Conservation (phyloP, 2,888 invertebrate species). For the Erpobdella octoculata region DNA sequence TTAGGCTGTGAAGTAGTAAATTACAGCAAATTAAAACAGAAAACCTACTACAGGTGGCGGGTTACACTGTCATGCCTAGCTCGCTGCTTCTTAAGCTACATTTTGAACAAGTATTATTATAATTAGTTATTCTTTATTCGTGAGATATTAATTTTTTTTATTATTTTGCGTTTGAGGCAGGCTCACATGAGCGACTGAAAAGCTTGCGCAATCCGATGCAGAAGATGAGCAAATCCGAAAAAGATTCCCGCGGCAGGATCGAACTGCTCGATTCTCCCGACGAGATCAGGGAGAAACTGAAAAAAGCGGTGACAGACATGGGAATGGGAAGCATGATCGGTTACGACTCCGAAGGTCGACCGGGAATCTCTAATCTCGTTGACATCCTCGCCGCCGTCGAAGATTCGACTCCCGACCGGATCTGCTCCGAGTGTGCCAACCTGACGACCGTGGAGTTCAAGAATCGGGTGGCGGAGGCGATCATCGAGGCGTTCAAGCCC, state of each 20-base stretch:
- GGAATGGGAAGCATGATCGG: conserved; percentile 63
- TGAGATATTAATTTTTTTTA: not conserved
- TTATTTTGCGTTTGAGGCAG: conserved; percentile 36
- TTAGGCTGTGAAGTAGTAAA: too few species aligned
- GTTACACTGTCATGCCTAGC: too few species aligned
- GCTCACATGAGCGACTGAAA: conserved; percentile 57
- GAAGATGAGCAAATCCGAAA: conserved; percentile 97
- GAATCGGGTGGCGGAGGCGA: conserved; percentile 63
- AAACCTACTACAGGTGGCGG: too few species aligned
- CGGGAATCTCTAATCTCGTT: conserved; percentile 83
- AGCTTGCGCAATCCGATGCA: conserved; percentile 76
- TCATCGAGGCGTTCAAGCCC: conserved; percentile 65
- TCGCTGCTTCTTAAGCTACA: too few species aligned
- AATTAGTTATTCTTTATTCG: not conserved
- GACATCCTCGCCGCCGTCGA: conserved; percentile 70
- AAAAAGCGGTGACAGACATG: conserved; percentile 83
- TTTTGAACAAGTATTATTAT: too few species aligned
- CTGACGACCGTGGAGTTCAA: conserved; percentile 75
- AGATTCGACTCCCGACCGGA: conserved; percentile 61
- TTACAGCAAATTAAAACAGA: too few species aligned
- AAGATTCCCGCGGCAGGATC: conserved; percentile 69
- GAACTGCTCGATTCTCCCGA: conserved; percentile 70
- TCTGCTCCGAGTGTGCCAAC: conserved; percentile 61
- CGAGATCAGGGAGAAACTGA: conserved; percentile 64
- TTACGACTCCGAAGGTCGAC: conserved; percentile 68